Base-by-base conservation (phyloP, 2,113 vertebrate species). In the Elaphurus davidianus region DNA sequence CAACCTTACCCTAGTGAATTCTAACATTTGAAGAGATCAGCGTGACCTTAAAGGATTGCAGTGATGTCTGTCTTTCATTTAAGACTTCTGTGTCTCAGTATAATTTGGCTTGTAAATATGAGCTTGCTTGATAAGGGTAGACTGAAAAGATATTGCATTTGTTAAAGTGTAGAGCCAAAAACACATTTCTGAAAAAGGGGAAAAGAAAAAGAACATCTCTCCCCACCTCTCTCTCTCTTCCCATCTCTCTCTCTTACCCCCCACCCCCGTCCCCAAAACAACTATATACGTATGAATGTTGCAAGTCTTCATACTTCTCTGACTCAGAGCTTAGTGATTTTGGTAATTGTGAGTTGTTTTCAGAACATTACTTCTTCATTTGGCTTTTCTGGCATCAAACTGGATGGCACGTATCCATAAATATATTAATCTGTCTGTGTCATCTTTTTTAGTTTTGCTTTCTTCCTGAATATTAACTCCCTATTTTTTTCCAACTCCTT, bases 11-110 rank as follows among this genome's bases (percentile, higher is more conserved):
- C 90, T 62, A 97, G 91, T 83, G 13, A 96, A 84, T 97, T 96
- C 96, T 97, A 98, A 98, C 78, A 96, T 98, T 98, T 98, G 97
- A 98, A 97, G 98, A 98, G 97, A 98, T 98, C 93, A 98, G 84
- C 43, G 28, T 98, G 97, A 98, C 96, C 97, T 98, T 97, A 98
- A 98, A 97, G 83, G 90, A 94, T 52, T 97, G 85, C 96, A 98
- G 62, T 96, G 95, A 91, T 79, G 2, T 97, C 97, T 98, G 78
- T 71, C 96, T 98, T 96, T 94, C 98, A 98, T 97, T 98, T 96
- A 83, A 98, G 85, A 95, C 79, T 95, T 98, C 88, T 52, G 74
- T 52, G 47, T 82, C 92, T 97, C 62, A 82, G 97, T 87, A 98
- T 96, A 97, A 95, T 91, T 97, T 86, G 55, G 52, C 57, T 89